These are phyloP conservation scores for Lasiurus cinereus DNA, from an alignment of 2,113 vertebrate species.

Conservation along the genomic window DNA sequence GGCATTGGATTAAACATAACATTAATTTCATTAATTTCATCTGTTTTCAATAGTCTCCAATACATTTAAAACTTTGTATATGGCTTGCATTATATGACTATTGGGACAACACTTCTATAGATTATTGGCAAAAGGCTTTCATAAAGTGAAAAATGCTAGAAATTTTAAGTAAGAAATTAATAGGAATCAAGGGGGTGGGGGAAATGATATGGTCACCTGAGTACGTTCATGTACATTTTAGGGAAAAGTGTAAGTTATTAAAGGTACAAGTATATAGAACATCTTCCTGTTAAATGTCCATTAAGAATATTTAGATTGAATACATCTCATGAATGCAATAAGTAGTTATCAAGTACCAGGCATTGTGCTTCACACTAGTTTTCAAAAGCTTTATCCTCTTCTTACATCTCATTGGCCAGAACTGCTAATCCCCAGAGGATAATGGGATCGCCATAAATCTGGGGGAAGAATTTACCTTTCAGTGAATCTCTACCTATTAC, in stretches of 20 bases:
- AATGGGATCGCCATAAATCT: neutral
- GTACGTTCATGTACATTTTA: neutral
- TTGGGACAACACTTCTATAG: neutral
- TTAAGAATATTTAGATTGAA: neutral
- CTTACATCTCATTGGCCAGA: neutral
- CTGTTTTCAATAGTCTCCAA: neutral
- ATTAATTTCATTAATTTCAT: conserved; percentile 61
- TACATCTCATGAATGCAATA: neutral
- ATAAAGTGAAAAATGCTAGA: neutral
- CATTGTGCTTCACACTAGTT: neutral
- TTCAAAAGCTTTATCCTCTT: neutral
- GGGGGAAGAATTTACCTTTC: neutral
- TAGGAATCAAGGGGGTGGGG: neutral
- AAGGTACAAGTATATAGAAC: neutral
- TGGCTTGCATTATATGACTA: neutral
- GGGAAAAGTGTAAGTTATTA: neutral
- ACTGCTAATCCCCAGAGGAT: neutral
- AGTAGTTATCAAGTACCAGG: neutral
- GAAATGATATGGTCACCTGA: neutral
- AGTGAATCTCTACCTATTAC: neutral
- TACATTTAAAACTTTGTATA: neutral
- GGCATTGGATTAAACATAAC: neutral
- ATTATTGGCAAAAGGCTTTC: neutral
- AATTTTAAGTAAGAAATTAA: neutral
- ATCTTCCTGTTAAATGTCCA: neutral